phyloP scores from a whole-genome alignment of 2,888 invertebrate species.

The Lithosia quadra region DNA sequence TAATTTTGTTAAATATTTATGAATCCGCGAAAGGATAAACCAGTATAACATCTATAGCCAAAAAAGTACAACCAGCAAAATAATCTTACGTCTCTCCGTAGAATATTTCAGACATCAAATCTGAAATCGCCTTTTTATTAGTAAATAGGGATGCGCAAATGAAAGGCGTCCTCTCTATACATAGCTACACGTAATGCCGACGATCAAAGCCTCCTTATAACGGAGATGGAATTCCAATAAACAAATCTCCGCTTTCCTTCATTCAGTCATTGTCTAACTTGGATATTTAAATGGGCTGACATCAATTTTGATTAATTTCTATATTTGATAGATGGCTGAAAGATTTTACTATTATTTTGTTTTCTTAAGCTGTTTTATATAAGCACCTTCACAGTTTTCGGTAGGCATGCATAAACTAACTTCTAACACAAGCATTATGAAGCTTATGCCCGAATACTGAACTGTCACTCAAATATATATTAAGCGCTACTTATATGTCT shows the following conservation, averaged over 20 bases:
- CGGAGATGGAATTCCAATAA: slow-evolving; percentile 13
- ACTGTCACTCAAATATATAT: too few species aligned
- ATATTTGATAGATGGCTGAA: neutral
- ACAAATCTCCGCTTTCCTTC: slow-evolving; percentile 10
- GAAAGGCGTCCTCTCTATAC: slow-evolving; percentile 3
- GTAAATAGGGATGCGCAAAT: slow-evolving; percentile 12
- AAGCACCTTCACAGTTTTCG: neutral
- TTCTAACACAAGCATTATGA: too few species aligned
- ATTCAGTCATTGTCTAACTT: slow-evolving; percentile 5
- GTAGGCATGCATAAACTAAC: too few species aligned
- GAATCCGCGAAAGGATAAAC: too few species aligned
- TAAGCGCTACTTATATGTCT: too few species aligned
- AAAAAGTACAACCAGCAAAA: neutral
- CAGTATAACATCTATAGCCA: too few species aligned
- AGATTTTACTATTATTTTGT: neutral
- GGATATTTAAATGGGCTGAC: neutral
- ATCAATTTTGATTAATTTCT: slow-evolving; percentile 1
- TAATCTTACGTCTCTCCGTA: neutral
- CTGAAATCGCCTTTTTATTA: slow-evolving; percentile 3
- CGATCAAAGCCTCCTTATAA: slow-evolving; percentile 10
- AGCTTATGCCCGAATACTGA: too few species aligned
- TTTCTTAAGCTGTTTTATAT: neutral
- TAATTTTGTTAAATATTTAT: too few species aligned
- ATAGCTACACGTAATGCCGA: slow-evolving; percentile 1
- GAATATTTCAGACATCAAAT: neutral